Conservation (phyloP, 2,888 invertebrate species). For the Noctua fimbriata region DNA sequence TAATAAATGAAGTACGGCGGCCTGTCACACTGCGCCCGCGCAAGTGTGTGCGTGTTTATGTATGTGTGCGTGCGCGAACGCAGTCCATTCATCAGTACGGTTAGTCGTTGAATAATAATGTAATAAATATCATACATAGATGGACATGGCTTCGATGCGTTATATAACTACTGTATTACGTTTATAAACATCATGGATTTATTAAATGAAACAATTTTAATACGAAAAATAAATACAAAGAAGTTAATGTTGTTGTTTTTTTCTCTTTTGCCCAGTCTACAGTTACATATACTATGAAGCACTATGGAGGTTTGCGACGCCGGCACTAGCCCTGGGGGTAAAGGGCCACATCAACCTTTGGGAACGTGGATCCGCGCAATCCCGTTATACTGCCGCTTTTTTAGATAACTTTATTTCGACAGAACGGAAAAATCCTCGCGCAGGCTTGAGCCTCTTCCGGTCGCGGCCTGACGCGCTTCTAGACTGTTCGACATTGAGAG, state of each 20-base stretch:
- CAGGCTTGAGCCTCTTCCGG: no score
- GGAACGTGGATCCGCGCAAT: no score
- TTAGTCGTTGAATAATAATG: constrained; percentile 76
- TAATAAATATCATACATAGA: constrained; percentile 83
- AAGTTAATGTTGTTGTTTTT: constrained; percentile 78
- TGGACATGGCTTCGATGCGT: constrained; percentile 83
- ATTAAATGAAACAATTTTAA: constrained; percentile 89
- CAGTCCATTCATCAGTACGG: constrained; percentile 70
- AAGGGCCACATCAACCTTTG: background rate
- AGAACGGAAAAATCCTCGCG: no score
- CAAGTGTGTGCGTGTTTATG: constrained; percentile 62
- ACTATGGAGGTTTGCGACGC: background rate
- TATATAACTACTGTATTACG: constrained; percentile 88
- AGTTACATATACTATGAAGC: background rate
- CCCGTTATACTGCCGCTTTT: no score
- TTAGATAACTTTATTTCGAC: no score
- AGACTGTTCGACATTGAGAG: no score
- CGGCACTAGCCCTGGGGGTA: background rate
- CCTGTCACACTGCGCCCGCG: constrained; percentile 65
- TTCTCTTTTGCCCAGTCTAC: constrained; percentile 34
- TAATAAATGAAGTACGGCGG: constrained; percentile 61
- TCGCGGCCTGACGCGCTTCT: no score
- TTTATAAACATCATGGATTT: constrained; percentile 89
- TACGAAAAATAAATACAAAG: constrained; percentile 85
- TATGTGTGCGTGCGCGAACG: constrained; percentile 65